These are phyloP conservation scores for Trematocara stigmaticum DNA, from an alignment of 2,113 vertebrate genomes.

Conservation along the genomic window DNA sequence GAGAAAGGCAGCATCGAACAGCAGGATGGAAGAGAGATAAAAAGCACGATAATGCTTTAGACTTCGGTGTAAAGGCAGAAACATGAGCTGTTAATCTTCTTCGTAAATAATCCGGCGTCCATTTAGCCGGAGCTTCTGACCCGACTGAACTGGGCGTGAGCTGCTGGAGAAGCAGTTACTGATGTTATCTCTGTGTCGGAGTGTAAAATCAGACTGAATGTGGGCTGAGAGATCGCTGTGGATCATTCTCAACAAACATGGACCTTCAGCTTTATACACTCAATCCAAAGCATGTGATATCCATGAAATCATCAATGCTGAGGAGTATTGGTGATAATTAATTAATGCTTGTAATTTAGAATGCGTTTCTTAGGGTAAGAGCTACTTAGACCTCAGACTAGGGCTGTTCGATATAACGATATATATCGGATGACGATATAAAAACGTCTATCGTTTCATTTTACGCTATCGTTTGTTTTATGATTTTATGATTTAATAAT, in stretches of 20 bases:
- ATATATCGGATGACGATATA: too few relatives aligned
- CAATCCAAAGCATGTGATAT: background rate
- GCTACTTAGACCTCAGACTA: background rate
- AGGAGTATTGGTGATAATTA: background rate
- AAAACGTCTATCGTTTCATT: too few relatives aligned
- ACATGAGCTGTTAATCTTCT: background rate
- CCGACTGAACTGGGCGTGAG: background rate
- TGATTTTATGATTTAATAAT: too few relatives aligned
- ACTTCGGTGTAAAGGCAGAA: background rate
- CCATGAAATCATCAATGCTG: background rate
- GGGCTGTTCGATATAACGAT: too few relatives aligned
- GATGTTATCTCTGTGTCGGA: background rate
- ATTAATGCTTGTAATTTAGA: background rate
- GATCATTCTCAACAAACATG: background rate
- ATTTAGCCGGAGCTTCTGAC: slow-evolving; percentile 2
- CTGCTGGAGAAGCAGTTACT: background rate
- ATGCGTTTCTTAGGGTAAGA: background rate
- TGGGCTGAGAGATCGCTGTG: background rate
- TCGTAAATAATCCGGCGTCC: background rate
- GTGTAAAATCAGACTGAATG: background rate
- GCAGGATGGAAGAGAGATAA: background rate
- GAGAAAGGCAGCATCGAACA: background rate
- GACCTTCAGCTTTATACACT: background rate
- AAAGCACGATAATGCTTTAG: background rate
- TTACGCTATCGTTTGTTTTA: too few relatives aligned